Base-by-base conservation (phyloP, 2,113 vertebrate species). In the Eublepharis macularius region DNA sequence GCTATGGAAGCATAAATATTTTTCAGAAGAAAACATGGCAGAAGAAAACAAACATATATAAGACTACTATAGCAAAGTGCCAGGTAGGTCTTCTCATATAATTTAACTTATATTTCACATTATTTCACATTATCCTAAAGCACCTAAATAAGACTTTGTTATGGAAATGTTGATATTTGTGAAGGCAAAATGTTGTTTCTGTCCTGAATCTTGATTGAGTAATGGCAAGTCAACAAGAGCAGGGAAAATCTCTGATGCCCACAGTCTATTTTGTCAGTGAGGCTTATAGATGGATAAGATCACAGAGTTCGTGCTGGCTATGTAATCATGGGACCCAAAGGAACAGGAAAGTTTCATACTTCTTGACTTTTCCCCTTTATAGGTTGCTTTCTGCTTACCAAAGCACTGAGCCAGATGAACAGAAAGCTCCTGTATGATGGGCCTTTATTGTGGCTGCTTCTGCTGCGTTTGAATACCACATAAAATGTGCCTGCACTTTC, bases 1-100 rank as follows among this genome's bases (percentile, higher is more conserved):
- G n/a, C 57, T 75, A 63, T 78, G 29, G 12, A 85, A 90, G 89
- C 87, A 88, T 87, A 81, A 29, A 51, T 19, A 21, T 65, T 75
- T 81, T 91, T 82, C 39, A 41, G 89, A n/a, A 65, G 16, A 84
- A 88, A 79, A 88, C 49, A 68, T 68, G 29, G 9, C 57, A 43
- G 47, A 47, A 80, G 29, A 68, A 68, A 32, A 49, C n/a, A 49
- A 70, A 70, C 24, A n/a, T 36, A 51, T n/a, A 51, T 69, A 51
- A 81, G 47, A 13, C 21, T 39, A 32, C n/a, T 69, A 12, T 69
- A 51, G 45, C 2, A 26, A 49, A 66, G n/a, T 19, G 73, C 41
- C 72, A 75, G 1, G 29, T 49, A 49, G 7, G 21, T 17, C 49
- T 6, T 32, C 17, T 16, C 8, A 49, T 49, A 45, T 43, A 26